Conservation (phyloP, 23 tunicate genomes). For the Ascidia mentula region DNA sequence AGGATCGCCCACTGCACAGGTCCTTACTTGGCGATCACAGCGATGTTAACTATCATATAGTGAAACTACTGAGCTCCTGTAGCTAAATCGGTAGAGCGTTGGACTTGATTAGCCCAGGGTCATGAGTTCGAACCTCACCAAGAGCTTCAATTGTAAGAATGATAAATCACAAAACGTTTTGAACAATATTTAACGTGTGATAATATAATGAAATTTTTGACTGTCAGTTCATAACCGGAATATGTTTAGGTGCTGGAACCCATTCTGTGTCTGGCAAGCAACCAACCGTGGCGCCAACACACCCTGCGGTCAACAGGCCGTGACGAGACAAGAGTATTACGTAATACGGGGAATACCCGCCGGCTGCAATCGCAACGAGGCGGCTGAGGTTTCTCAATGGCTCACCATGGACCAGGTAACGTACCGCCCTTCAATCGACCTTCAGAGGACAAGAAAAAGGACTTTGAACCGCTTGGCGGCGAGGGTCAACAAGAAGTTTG, state of each 20-base stretch:
- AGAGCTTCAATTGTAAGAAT: too few species aligned
- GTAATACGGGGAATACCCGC: neutral
- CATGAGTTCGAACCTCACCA: too few species aligned
- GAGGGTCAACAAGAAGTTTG: neutral
- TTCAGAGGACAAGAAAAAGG: neutral
- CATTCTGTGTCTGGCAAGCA: neutral
- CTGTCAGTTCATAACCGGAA: too few species aligned
- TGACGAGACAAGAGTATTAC: neutral
- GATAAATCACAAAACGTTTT: too few species aligned
- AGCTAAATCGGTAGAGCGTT: too few species aligned
- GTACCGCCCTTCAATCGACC: neutral
- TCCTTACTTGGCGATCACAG: too few species aligned
- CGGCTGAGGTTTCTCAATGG: conserved; percentile 1
- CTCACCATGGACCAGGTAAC: neutral
- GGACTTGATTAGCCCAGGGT: too few species aligned
- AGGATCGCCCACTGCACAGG: too few species aligned
- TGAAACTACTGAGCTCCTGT: too few species aligned
- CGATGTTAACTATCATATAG: too few species aligned
- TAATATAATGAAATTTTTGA: too few species aligned
- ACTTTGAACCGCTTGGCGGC: neutral
- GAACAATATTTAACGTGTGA: too few species aligned
- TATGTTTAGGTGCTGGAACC: neutral
- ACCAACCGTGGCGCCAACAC: neutral
- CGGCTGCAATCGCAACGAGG: neutral
- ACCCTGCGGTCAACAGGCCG: neutral